Percentiles rank a stretch among this genome's conserved stretches.
Conservation (phyloP, 2,888 invertebrate species). For the Oligia latruncula region DNA sequence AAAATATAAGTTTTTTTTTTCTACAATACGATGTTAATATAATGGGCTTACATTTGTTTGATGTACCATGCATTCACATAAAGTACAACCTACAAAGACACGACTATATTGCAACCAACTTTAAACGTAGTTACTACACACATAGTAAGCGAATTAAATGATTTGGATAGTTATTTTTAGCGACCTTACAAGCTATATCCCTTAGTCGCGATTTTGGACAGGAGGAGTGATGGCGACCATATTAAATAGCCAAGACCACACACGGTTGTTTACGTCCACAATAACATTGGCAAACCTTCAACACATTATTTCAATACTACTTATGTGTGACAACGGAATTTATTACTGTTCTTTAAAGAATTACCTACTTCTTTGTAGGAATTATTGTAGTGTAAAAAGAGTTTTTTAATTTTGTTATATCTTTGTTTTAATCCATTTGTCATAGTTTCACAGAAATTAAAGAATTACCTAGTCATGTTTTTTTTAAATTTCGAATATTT, state of each 20-base stretch:
- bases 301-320: constrained; percentile 54
- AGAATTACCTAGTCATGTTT: neutral
- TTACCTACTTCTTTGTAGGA: constrained; percentile 11
- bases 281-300: constrained; percentile 57
- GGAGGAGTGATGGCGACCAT: constrained; percentile 46
- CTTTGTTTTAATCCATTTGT: accelerated
- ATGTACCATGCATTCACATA: neutral
- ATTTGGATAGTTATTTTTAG: constrained; percentile 48
- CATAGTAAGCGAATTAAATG: neutral
- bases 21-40: no score
- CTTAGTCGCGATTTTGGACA: constrained; percentile 46
- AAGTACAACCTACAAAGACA: neutral
- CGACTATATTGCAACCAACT: neutral
- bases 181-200: constrained; percentile 38
- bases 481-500: neutral
- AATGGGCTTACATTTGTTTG: no score
- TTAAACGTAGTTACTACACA: neutral
- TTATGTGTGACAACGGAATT: constrained; percentile 35
- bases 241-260: constrained; percentile 58
- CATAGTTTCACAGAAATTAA: neutral
- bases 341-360: constrained; percentile 35
- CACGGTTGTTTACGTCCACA: constrained; percentile 40
- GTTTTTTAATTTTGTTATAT: neutral
- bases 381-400: neutral
- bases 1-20: no score